phyloP scores from a whole-genome alignment of 35 echinoderm and acorn worm species.

The Holothuria glaberrima region DNA sequence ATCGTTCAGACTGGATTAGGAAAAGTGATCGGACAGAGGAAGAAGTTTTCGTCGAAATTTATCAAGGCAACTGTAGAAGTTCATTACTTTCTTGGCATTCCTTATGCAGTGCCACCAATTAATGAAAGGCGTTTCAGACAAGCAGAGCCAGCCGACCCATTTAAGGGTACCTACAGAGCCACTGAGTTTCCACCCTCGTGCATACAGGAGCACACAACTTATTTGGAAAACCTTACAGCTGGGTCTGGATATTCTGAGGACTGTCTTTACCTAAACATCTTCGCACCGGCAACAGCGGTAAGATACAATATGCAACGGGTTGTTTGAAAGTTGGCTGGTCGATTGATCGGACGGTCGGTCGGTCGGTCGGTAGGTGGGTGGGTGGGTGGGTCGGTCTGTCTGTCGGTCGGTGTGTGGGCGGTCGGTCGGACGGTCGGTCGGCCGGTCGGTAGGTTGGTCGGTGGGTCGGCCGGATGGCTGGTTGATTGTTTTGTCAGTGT shows the following conservation, averaged over 20 bases:
- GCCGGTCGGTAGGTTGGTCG: too few relatives aligned
- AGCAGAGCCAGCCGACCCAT: conserved; percentile 54
- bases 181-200: conserved; percentile 47
- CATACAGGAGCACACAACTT: conserved; percentile 1
- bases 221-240: background rate
- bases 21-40: background rate
- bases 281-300: conserved; percentile 56
- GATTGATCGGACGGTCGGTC: too few relatives aligned
- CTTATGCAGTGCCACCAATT: conserved; percentile 79
- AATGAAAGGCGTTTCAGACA: conserved; percentile 69
- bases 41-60: background rate
- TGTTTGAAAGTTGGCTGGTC: background rate
- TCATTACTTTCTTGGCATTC: conserved; percentile 73
- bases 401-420: too few relatives aligned
- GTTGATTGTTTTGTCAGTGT: too few relatives aligned
- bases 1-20: background rate
- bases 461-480: too few relatives aligned
- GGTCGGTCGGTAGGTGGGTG: too few relatives aligned
- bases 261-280: conserved; percentile 77
- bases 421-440: too few relatives aligned
- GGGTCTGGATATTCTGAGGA: conserved; percentile 50
- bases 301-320: background rate
- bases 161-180: conserved; percentile 31
- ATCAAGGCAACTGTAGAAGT: conserved; percentile 10
- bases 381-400: too few relatives aligned